Base-by-base conservation (phyloP, 2,797 vertebrate species). In the Mustela erminea region DNA sequence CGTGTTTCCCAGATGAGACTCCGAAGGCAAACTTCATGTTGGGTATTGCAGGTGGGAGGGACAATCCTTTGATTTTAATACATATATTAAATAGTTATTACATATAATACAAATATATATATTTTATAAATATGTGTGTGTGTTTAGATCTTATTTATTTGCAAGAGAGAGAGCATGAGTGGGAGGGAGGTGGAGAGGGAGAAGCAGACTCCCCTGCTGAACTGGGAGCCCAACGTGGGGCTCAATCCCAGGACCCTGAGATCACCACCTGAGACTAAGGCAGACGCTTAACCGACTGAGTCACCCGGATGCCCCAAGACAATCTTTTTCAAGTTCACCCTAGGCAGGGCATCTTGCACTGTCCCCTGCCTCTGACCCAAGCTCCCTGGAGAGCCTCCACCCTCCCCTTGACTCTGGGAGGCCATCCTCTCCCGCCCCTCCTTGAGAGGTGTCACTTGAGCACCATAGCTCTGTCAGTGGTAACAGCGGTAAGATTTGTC, bases 401-500 rank as follows among this genome's bases (percentile, higher is more conserved):
- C 58, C 49, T 92, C n/a, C 89, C 89, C 49, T 78, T 35, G 66
- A 95, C 87, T 95, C 92, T 46, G 86, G 90, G 77, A 92, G 92
- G 75, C 96, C 81, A 81, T 84, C 83, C 85, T 83, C 87, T 86
- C 87, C 96, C 87, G 84, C 72, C 78, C 93, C 75, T 90, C 83
- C 93, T 92, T 92, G 83, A 92, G 87, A 97, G 35, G 87, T 98
- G 97, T 98, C 97, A 98, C 93, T 98, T 97, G 96, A 95, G 87
- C 96, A 66, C 95, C 90, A 49, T 52, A 83, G 89, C 68, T 96
- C 97, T 98, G 98, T 98, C 98, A 98, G 97, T 94, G 81, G 98
- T 95, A 98, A 98, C 97, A 97, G 98, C 96, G 92, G 0, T 88
- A 97, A 98, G 98, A 98, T 98, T 98, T 98, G 98, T 98, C 97